These are phyloP conservation scores for Gambelia wislizenii DNA, from an alignment of 2,797 vertebrate genomes.

Conservation along the genomic window DNA sequence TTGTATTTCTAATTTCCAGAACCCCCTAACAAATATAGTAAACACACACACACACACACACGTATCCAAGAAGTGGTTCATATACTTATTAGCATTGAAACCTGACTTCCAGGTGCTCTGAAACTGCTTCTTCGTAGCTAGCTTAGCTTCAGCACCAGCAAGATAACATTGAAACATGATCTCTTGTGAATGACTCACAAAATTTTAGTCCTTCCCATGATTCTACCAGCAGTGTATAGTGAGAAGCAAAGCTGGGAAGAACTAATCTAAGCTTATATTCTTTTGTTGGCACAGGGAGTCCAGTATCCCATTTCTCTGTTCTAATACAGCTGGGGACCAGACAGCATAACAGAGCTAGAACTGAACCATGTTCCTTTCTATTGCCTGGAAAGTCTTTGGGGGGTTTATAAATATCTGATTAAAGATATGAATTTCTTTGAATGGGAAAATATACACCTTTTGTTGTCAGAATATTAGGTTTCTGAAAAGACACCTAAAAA, in stretches of 20 bases:
- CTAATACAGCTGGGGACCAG: not conserved
- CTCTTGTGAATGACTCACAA: not conserved
- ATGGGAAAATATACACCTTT: not conserved
- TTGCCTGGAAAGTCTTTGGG: not conserved
- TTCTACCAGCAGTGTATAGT: not conserved
- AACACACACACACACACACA: too few relatives aligned
- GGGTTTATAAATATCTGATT: not conserved
- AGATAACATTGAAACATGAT: not conserved
- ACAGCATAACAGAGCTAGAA: not conserved
- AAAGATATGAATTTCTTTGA: not conserved
- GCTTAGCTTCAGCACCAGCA: not conserved
- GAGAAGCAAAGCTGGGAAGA: not conserved
- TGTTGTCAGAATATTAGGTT: fast-evolving
- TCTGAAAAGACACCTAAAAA: not conserved
- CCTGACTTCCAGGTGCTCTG: not conserved
- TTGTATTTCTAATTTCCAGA: too few relatives aligned
- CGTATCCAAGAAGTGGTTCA: too few relatives aligned
- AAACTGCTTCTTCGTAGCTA: not conserved
- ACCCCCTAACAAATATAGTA: too few relatives aligned
- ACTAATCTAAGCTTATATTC: not conserved
- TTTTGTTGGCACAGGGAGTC: not conserved
- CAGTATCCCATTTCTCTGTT: not conserved
- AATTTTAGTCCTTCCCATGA: not conserved
- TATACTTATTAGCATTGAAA: not conserved
- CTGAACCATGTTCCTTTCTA: not conserved